Base-by-base conservation (phyloP, 2,888 invertebrate species). In the Epirrhoe alternata region DNA sequence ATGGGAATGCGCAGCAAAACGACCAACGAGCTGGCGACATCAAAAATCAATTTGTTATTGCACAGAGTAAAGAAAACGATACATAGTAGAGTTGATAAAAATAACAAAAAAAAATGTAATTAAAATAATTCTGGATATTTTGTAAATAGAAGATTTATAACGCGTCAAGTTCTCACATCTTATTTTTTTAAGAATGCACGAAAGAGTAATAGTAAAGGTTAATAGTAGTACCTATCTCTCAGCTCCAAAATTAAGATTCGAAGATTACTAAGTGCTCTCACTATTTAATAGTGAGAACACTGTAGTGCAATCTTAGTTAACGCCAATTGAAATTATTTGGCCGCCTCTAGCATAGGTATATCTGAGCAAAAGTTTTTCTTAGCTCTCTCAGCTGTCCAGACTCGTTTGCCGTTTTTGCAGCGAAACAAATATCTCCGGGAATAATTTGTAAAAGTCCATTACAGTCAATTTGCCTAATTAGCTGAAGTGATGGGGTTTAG, bases 11-110 rank as follows among this genome's bases (percentile, higher is more conserved):
- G 70, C 79, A 77, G 78, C 77, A 78, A 78, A 84, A 83, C 84
- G 81, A 83, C 85, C 83, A 86, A 78, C 77, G 77, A 79, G 77
- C 76, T 65, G 78, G 79, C 78, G 81, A 86, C 88, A 90, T 89
- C 86, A 89, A 87, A 88, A 89, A 88, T 88, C 87, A 86, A 90
- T 90, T 90, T 88, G 84, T 84, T 65, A 52, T 16, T 59, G 31
- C 35, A 47, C 53, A 56, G 57, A 64, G 64, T n/a, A 64, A 42
- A 42, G 59, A 58, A 57, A 57, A 1, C 33, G 7, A n/a, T 24
- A 12, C n/a, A 45, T 10, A 10, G 52, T 16, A 53, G 17, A 45
- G 45, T 38, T 17, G 5, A 7, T 5, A 24, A 24, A 24, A 24
- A 24, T 1, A 24, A 24, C 24, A 3, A 24, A 24, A 24, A 24